Evolutionary conservation across 2,113 vertebrate species (phyloP).

Genomic region (Phodopus roborovskii): DNA sequence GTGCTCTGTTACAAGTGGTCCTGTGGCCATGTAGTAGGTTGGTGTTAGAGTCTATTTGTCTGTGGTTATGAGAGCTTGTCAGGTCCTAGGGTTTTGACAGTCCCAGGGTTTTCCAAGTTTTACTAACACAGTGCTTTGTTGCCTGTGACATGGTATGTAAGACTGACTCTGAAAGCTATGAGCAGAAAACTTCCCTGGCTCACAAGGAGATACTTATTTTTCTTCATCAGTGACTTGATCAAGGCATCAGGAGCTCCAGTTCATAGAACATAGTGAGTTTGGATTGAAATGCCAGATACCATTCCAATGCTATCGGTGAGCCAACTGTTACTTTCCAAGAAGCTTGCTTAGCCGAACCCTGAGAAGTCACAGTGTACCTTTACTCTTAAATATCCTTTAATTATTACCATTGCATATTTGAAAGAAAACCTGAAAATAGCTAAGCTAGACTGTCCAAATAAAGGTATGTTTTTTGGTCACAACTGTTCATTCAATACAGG

Average conservation of each 20-base stretch:
- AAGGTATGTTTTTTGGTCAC: not conserved
- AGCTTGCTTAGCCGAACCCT: not conserved
- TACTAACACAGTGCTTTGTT: constrained; percentile 76
- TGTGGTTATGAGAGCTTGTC: constrained; percentile 76
- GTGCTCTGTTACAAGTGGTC: not conserved
- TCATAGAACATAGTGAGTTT: constrained; percentile 85
- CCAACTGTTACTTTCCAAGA: constrained; percentile 79
- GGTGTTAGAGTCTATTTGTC: not conserved
- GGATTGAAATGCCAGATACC: not conserved
- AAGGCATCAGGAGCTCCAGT: constrained; percentile 75
- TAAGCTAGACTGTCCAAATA: not conserved
- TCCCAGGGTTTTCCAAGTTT: constrained; percentile 77
- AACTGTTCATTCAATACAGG: not conserved
- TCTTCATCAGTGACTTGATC: constrained; percentile 88
- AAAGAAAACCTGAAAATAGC: not conserved
- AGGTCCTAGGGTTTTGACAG: constrained; percentile 85
- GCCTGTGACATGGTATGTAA: constrained; percentile 83
- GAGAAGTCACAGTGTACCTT: not conserved
- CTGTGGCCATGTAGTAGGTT: not conserved
- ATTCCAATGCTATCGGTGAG: constrained; percentile 85
- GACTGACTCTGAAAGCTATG: constrained; percentile 89
- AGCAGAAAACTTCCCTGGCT: constrained; percentile 79
- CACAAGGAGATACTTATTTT: constrained; percentile 85
- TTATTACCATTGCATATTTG: not conserved
- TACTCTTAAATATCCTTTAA: not conserved